Conservation (phyloP, 1,140 invertebrate species). For the Bombus affinis region DNA sequence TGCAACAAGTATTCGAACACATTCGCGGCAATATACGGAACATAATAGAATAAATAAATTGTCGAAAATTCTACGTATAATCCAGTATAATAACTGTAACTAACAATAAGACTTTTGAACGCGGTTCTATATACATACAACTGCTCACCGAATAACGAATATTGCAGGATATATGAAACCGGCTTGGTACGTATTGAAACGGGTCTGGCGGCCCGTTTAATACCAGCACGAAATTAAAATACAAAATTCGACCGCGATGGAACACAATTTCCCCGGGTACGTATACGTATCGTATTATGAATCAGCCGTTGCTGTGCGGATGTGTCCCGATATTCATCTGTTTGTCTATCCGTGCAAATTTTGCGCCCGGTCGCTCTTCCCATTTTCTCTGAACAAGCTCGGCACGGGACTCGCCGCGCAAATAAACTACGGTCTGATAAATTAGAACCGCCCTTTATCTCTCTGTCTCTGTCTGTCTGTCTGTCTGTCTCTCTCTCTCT, state of each 20-base stretch:
- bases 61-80: too few species aligned
- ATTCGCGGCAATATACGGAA: too few species aligned
- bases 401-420: constrained; percentile 37
- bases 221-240: constrained; percentile 24
- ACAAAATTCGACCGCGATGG: constrained; percentile 13
- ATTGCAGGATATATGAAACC: neutral
- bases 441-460: constrained; percentile 44
- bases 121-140: neutral
- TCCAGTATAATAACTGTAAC: too few species aligned
- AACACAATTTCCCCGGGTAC: neutral
- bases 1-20: too few species aligned
- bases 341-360: constrained; percentile 42
- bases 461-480: neutral
- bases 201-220: neutral
- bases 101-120: too few species aligned
- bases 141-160: neutral
- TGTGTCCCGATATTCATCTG: constrained; percentile 34
- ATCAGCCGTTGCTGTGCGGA: constrained; percentile 8
- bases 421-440: constrained; percentile 65
- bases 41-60: too few species aligned
- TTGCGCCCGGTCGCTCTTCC: constrained; percentile 24
- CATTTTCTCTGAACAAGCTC: constrained; percentile 36
- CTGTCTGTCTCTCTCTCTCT: neutral
- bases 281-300: constrained; percentile 29
- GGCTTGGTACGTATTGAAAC: neutral